Evolutionary conservation across 2,113 vertebrate species (phyloP).

Genomic region (Ictidomys tridecemlineatus): DNA sequence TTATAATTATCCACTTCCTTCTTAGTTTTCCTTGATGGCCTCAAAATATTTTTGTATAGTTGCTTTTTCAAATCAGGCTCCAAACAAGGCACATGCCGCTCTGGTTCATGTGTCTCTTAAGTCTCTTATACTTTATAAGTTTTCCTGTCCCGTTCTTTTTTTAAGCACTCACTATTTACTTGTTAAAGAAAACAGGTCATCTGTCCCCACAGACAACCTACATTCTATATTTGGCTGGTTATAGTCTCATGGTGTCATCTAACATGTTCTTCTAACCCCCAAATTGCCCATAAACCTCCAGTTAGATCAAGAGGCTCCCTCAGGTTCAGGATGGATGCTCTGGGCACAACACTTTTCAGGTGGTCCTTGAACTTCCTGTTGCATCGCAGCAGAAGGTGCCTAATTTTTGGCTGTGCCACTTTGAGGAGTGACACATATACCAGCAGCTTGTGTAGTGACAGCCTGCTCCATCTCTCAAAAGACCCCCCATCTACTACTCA

Average conservation of each 20-base stretch:
- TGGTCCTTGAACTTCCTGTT: not conserved
- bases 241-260: not conserved
- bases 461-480: not conserved
- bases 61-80: not conserved
- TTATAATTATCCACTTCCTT: not conserved
- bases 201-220: not conserved
- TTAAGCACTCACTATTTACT: not conserved
- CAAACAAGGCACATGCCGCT: not conserved
- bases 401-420: not conserved
- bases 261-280: not conserved
- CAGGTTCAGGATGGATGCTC: not conserved
- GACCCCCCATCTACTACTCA: not conserved
- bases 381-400: not conserved
- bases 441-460: not conserved
- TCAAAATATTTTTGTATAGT: not conserved
- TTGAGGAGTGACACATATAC: not conserved
- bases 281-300: not conserved
- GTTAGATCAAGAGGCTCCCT: not conserved
- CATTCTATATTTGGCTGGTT: not conserved
- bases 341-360: not conserved
- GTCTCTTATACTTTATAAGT: not conserved
- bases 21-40: not conserved
- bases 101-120: not conserved
- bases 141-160: not conserved
- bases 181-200: slow-evolving; percentile 9